Conservation (phyloP, 2,888 invertebrate genomes). For the Drosophila birchii region DNA sequence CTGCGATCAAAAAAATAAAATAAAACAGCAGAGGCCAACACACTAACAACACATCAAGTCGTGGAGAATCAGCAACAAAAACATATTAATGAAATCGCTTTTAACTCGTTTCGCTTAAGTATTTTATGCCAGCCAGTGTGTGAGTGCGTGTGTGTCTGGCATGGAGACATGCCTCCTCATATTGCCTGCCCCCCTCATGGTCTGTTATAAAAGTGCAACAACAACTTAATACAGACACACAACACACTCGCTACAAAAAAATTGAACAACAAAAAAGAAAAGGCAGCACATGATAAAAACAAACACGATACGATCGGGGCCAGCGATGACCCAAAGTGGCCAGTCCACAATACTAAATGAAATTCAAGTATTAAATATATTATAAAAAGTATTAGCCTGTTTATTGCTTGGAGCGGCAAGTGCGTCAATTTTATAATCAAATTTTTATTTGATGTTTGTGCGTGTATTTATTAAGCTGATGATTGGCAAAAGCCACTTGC, state of each 20-base stretch:
- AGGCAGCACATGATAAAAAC: slow-evolving; percentile 66
- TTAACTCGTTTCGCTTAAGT: slow-evolving; percentile 79
- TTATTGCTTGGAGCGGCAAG: slow-evolving; percentile 38
- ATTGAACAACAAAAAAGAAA: slow-evolving; percentile 13
- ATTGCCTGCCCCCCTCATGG: slow-evolving; percentile 21
- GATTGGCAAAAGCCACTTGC: slow-evolving; percentile 30
- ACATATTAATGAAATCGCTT: slow-evolving; percentile 79
- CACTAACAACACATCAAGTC: slow-evolving; percentile 34
- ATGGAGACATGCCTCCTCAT: slow-evolving; percentile 45
- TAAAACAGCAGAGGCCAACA: slow-evolving; percentile 34
- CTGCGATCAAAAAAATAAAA: slow-evolving; percentile 11
- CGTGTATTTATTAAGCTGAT: slow-evolving; percentile 7
- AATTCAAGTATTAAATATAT: slow-evolving; percentile 44
- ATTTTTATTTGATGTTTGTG: background rate
- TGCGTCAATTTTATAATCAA: slow-evolving; percentile 11
- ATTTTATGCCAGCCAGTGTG: slow-evolving; percentile 50
- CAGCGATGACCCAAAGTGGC: slow-evolving; percentile 61
- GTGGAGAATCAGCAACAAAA: slow-evolving; percentile 56
- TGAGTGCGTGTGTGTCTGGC: slow-evolving; percentile 16
- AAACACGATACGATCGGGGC: slow-evolving; percentile 66
- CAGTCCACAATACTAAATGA: slow-evolving; percentile 44
- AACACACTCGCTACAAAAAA: slow-evolving; percentile 30
- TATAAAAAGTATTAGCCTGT: slow-evolving; percentile 52
- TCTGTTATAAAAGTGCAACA: slow-evolving; percentile 76
- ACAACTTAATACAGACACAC: slow-evolving; percentile 53